Evolutionary conservation across 2,888 invertebrate species (phyloP), one percentile per base, ranked within the genome.

Genomic region (Synergus itoensis): DNA sequence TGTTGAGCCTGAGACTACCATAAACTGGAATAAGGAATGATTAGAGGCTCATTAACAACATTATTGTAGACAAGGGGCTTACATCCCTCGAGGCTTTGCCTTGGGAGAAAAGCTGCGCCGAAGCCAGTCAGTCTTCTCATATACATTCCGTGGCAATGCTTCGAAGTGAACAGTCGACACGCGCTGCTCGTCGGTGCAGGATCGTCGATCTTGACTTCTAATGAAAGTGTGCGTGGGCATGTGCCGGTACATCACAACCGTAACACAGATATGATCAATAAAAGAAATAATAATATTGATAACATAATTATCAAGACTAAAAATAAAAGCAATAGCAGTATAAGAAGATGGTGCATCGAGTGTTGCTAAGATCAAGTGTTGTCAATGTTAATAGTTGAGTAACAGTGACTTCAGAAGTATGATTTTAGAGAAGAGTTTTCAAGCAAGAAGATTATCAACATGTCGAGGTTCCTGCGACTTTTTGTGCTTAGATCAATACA

Each of bases 141-240:
- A 73, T 48, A 73, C 67, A 73, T 73, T 73, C 53, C 53, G 73
- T n/a, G 57, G 80, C 87, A 86, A 88, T 86, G 87, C 88, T 88
- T 87, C 86, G 88, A 87, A 86, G 87, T 90, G 87, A 88, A 87
- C 91, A 91, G 91, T 92, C 91, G 90, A 89, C 91, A 90, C 91
- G 91, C 91, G 91, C 89, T 90, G 87, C 86, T 89, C 90, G 88
- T 86, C 79, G 85, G 83, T 88, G 87, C 81, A 85, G 88, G 87
- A 77, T 62, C 76, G 77, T 77, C 77, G 41, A 43, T 14, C 45
- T 77, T 63, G 12, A 48, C 7, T 28, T 48, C 2, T 53, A 53
- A 73, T 65, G 36, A 73, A 69, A 60, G 60, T 60, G 76, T 76
- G 28, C 41, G 28, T 64, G 40, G 12, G 40, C 48, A 73, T 73